Evolutionary conservation across 2,113 vertebrate species (phyloP), one percentile per base, ranked within the genome.

Genomic region (Tonatia bakeri): DNA sequence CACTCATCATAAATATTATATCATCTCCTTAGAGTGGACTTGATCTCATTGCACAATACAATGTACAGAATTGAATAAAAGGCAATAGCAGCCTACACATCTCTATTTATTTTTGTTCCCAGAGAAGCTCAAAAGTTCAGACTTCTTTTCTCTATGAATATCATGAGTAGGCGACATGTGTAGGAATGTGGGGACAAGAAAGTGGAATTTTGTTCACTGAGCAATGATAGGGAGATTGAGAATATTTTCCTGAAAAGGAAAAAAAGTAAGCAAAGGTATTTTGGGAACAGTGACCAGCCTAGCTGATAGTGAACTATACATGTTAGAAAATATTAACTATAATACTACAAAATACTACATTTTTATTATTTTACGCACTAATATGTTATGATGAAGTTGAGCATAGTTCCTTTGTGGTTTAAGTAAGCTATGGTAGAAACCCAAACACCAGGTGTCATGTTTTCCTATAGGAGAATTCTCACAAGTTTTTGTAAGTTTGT

Each of bases 181-280:
- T 86, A 40, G 26, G 2, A 36, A 33, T 64, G 33, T 31, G 3
- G 4, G 5, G 22, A 3, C 9, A 8, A 3, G 1, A 45, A 19
- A 89, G 38, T n/a, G 10, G 2, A 7, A 5, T 22, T 85, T 33
- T 81, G 7, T 94, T 72, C 76, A 89, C 59, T 4, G 11, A 87
- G 13, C 61, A 36, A 12, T 69, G 16, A 61, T 19, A 72, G 0
- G 1, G 20, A 0, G 0, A 36, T 1, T 73, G 36, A 52, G 26
- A 76, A 26, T 93, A 87, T n/a, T 92, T 81, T 77, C 50, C 17
- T 87, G 0, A 11, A 38, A 79, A 40, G 64, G 54, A 33, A 80
- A 69, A 75, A 17, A 38, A 65, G 28, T 38, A 93, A 69, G 54
- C 11, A 33, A 73, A 80, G 7, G 24, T 56, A 89, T 85, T 79